Base-by-base conservation (phyloP, 2,888 invertebrate genomes). In the Xestobium rufovillosum region DNA sequence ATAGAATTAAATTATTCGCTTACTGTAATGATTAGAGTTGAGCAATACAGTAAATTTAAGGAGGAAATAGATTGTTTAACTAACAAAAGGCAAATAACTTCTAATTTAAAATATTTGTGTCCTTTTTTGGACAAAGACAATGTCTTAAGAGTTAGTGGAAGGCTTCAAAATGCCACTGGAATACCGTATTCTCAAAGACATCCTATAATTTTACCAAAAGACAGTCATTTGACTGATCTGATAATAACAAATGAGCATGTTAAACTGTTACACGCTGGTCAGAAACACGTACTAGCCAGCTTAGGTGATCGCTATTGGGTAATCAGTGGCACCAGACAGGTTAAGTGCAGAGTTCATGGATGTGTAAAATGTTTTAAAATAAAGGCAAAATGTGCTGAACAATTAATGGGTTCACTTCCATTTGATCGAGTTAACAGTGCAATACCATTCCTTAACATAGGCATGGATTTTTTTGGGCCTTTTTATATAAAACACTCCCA, bases 181-280 rank as follows among this genome's bases (percentile, higher is more conserved):
- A 29, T 41, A 6, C 13, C 26, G 16, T 31, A 34, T 31, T 26
- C 37, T 17, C 31, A 44, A 27, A 43, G 34, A 27, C 42, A 44
- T 36, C 44, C 44, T 10, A 30, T 43, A 25, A 44, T 43, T 17
- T 34, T 44, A 12, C 36, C 44, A 11, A 42, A 42, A 26, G 31
- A 32, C 16, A 28, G 14, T 40, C 14, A 26, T 23, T 15, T 44
- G 10, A 43, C 40, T 14, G 19, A 16, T 13, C 31, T 44, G 13
- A 34, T 43, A 9, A 44, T 44, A 13, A 10, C 10, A 13, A 13
- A 17, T 10, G 41, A 43, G 26, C 41, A 43, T 34, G 17, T 13
- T 12, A 15, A n/a, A 11, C 30, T 41, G 23, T 28, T 40, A 8
- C 40, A 44, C 29, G 43, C 40, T n/a, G 43, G 45, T 11, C 41